Percentiles rank a stretch among this genome's conserved stretches.
phyloP scores from a whole-genome alignment of 2,888 invertebrate genomes.

The Drepana falcataria region DNA sequence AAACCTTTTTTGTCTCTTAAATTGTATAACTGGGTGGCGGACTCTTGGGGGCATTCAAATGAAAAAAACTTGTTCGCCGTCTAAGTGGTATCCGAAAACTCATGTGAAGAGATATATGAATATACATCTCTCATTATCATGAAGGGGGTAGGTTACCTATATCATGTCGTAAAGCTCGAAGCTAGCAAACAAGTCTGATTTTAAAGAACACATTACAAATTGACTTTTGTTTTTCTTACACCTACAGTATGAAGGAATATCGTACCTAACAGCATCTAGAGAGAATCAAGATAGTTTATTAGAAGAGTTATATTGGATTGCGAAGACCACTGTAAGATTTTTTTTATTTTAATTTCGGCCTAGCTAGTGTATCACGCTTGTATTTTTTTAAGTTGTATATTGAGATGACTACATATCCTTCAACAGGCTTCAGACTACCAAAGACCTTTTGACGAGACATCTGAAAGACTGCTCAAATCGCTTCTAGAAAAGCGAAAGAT shows the following conservation, averaged over 20 bases:
- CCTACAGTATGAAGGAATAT: slow-evolving; percentile 51
- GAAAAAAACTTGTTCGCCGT: no score
- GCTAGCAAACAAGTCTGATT: no score
- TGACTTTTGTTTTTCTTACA: slow-evolving; percentile 18
- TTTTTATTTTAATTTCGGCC: slow-evolving; percentile 14
- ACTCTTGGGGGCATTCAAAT: no score
- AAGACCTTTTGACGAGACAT: slow-evolving; percentile 54
- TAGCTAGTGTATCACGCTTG: neutral
- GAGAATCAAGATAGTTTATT: slow-evolving; percentile 51
- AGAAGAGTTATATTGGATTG: slow-evolving; percentile 67
- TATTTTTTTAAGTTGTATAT: neutral
- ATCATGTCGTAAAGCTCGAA: no score
- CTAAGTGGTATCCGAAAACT: no score
- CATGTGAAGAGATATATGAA: no score
- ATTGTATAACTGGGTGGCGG: no score
- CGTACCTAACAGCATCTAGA: slow-evolving; percentile 40
- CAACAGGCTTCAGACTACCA: slow-evolving; percentile 66
- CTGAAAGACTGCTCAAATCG: slow-evolving; percentile 51
- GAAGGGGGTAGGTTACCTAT: no score
- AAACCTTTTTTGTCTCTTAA: no score
- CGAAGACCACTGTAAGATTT: slow-evolving; percentile 64
- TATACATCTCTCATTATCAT: no score
- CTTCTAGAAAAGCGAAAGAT: slow-evolving; percentile 59
- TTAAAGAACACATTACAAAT: slow-evolving; percentile 3
- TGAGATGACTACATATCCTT: neutral